Evolutionary conservation across 2,113 vertebrate species (phyloP), one percentile per base, ranked within the genome.

Genomic region (Burhinus bistriatus): DNA sequence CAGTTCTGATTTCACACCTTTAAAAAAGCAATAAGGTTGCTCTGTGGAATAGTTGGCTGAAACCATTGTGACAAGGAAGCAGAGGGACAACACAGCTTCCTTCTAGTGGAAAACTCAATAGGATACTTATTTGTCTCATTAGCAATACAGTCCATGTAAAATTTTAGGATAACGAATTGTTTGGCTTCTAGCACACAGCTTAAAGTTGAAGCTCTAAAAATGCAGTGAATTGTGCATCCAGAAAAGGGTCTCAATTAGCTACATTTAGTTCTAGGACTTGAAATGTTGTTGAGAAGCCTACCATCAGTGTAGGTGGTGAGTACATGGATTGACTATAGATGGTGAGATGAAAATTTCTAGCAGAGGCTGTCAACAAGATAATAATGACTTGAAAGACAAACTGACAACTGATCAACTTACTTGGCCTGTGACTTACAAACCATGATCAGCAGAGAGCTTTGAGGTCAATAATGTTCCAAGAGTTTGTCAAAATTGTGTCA

Each of bases 101-200:
- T 82, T 29, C 44, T 29, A n/a, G n/a, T 9, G 44, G 15, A 69
- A 91, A 89, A 61, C 25, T 42, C 45, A 9, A 7, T 4, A 61
- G 9, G 16, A 13, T 4, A 27, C 9, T 42, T 20, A 4, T 25
- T 75, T 72, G 8, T 40, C 49, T 51, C 55, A 22, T 5, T 1
- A 65, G 20, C 1, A 0, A 61, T 17, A 12, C 0, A 54, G 15
- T 18, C 29, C 29, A 10, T 9, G 6, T 34, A 49, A 69, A 45
- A 69, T 51, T 44, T 45, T 12, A 34, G 40, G 49, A 34, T 70
- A 73, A 64, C 14, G 6, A 29, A 40, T 7, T 34, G 14, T 40
- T 55, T 5, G 6, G 49, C 51, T 71, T 57, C 40, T 36, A 57
- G 49, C 30, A 34, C 32, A 34, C 26, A 71, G 11, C 11, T 51